These are phyloP conservation scores for Dermolepida albohirtum DNA, from an alignment of 2,888 invertebrate species.

Conservation along the genomic window DNA sequence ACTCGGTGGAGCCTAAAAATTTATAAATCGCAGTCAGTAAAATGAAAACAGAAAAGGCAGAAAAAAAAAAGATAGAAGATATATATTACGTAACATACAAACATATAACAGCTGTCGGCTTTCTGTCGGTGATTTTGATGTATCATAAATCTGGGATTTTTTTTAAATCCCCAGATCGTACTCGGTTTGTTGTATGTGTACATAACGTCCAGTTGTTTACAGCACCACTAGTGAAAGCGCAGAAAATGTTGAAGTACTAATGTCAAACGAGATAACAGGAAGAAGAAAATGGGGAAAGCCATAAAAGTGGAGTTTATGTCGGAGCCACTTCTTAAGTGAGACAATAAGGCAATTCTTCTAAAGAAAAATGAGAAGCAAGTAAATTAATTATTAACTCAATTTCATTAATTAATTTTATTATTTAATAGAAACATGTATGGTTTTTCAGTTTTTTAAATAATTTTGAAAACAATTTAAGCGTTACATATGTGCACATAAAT, in stretches of 20 bases:
- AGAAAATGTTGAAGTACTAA: constrained; percentile 21
- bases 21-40: too few relatives aligned
- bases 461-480: too few relatives aligned
- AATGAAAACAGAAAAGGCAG: too few relatives aligned
- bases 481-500: too few relatives aligned
- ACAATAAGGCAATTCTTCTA: neutral
- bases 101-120: constrained; percentile 35
- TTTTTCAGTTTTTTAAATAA: too few relatives aligned
- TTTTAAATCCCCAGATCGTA: constrained; percentile 43
- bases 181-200: constrained; percentile 20
- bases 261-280: constrained; percentile 18
- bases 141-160: constrained; percentile 47
- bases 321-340: constrained; percentile 6
- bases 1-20: too few relatives aligned
- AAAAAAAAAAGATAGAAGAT: neutral
- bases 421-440: too few relatives aligned
- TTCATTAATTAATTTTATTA: too few relatives aligned
- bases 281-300: neutral
- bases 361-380: too few relatives aligned
- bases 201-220: constrained; percentile 40
- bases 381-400: too few relatives aligned
- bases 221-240: constrained; percentile 11
- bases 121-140: constrained; percentile 43
- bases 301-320: constrained; percentile 1
- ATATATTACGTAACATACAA: constrained; percentile 31